Percentiles rank a stretch among this genome's conserved stretches.
These are phyloP conservation scores for Podarcis lilfordi DNA, from an alignment of 2,797 vertebrate species.

Conservation along the genomic window DNA sequence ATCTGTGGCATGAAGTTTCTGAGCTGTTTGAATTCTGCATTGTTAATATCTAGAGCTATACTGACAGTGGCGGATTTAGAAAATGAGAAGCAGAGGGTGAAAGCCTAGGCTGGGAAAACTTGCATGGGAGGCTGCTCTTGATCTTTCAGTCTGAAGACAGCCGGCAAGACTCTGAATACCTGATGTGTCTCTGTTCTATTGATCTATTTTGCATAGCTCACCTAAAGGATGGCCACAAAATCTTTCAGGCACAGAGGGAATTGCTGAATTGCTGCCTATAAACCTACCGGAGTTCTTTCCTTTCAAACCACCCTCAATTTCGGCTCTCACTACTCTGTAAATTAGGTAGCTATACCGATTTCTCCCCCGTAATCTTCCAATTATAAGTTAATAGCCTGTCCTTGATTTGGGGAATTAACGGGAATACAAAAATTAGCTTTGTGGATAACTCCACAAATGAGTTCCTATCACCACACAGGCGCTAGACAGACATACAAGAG, in stretches of 20 bases:
- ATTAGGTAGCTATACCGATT: not conserved
- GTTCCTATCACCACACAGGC: not conserved
- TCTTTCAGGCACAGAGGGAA: not conserved
- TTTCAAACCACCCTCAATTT: not conserved
- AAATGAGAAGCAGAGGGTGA: constrained; percentile 11
- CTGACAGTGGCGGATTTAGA: not conserved
- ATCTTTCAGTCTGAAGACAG: not conserved
- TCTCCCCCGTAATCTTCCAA: not conserved
- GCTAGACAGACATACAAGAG: not conserved
- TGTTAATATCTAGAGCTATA: not conserved
- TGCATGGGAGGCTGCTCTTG: not conserved
- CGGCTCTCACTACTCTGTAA: not conserved
- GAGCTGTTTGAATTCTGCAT: not conserved
- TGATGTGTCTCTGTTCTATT: constrained; percentile 14
- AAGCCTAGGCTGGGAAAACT: not conserved
- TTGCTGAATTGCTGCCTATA: constrained; percentile 23
- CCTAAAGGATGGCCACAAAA: not conserved
- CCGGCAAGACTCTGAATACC: not conserved
- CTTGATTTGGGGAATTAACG: not conserved
- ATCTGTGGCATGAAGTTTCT: not conserved
- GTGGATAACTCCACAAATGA: too few relatives aligned
- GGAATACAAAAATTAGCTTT: not conserved
- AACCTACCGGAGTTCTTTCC: not conserved
- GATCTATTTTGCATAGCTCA: constrained; percentile 11
- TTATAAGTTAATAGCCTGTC: rapidly evolving